Percentiles rank a stretch among this genome's conserved stretches.
These are phyloP conservation scores for Trididemnum miniatum DNA, from an alignment of 23 tunicate genomes.

Conservation along the genomic window DNA sequence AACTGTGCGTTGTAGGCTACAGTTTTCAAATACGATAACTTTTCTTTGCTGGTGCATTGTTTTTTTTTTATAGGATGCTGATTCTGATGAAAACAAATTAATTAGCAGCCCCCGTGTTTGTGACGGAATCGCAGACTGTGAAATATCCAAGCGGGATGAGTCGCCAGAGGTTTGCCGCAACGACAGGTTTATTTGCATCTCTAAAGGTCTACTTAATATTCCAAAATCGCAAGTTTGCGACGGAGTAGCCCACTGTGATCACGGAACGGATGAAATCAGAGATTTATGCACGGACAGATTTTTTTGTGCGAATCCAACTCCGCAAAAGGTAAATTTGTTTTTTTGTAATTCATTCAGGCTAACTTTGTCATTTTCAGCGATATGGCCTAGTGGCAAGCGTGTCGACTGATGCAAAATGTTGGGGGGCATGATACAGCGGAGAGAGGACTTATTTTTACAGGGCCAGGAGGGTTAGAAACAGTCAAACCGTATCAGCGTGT, in stretches of 20 bases:
- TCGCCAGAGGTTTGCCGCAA: background rate
- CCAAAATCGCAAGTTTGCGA: background rate
- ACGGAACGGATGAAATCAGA: background rate
- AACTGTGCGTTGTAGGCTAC: too few species aligned
- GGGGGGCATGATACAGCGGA: too few species aligned
- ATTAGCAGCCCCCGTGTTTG: background rate
- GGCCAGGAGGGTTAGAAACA: too few species aligned
- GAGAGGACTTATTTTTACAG: too few species aligned
- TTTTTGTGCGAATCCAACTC: background rate
- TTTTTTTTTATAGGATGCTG: background rate
- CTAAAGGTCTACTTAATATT: background rate
- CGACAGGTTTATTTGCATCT: background rate
- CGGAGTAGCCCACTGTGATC: conserved; percentile 1
- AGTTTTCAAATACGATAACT: too few species aligned
- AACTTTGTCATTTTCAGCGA: too few species aligned
- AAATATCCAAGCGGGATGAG: background rate
- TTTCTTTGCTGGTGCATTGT: too few species aligned
- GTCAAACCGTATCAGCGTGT: too few species aligned
- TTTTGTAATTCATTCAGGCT: too few species aligned
- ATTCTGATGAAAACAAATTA: background rate
- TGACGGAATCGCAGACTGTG: background rate
- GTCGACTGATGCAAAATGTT: too few species aligned
- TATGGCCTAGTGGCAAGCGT: too few species aligned
- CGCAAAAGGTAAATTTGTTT: too few species aligned
- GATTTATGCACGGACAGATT: background rate